Base-by-base conservation (phyloP, 1,140 invertebrate genomes). In the Heliothis virescens region DNA sequence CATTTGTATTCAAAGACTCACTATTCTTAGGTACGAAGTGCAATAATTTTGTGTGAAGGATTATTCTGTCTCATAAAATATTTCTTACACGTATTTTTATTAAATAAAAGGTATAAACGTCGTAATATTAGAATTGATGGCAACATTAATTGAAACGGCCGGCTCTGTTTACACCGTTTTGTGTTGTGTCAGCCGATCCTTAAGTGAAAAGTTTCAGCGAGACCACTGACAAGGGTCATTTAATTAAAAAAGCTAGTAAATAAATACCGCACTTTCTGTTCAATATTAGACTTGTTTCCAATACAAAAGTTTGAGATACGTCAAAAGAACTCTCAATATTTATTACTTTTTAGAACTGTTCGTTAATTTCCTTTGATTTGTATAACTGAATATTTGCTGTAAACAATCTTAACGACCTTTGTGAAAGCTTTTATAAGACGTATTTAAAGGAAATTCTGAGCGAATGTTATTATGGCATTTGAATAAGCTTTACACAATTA, bases 211-310 rank as follows among this genome's bases (percentile, higher is more conserved):
- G 18, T 72, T 72, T 53, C 48, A 52, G 26, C 52, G 29, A 15
- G 16, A 76, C 18, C 73, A 12, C 57, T 76, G 73, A 62, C 47
- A 62, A 76, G 73, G 57, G 73, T 76, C 59, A 62, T 76, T 76
- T 76, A 76, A 76, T 63, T 76, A 76, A 63, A 76, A 75, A 76
- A 48, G 3, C 55, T 48, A 50, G 18, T 71, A 63, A 76, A 76
- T 63, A 76, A 76, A 63, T 75, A 76, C 73, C 59, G 18, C 73
- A 52, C 21, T 63, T 57, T 53, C 48, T 2, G 59, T 76, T 76
- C 73, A 76, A 76, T 76, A 76, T 62, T 63, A 15, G 63, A 76
- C 59, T 76, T 76, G 50, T 52, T 34, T 5, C 21, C 18, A 34
- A 52, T 62, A 52, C 21, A 21, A 76, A 63, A 76, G 13, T 76